Base-by-base conservation (phyloP, 2,888 invertebrate species). In the Stenotaenia linearis region DNA sequence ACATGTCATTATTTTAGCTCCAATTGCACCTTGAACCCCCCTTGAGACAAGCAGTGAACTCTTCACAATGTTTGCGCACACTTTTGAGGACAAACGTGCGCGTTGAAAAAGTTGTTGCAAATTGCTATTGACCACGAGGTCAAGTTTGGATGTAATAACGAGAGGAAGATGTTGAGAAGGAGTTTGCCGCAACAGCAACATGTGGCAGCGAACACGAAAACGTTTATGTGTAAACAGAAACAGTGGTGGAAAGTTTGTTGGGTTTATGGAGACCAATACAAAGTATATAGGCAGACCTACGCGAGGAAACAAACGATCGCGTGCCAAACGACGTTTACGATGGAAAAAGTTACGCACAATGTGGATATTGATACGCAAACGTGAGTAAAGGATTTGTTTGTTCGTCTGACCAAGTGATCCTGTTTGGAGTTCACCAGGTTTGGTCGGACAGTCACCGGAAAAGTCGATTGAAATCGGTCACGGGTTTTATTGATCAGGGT, bases 211-310 rank as follows among this genome's bases (percentile, higher is more conserved):
- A 23, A 61, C 61, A 61, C 61, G 12, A 61, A 61, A 15, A 61
- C 61, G 6, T 61, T 81, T n/a, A 81, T 81, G 80, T 81, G 80
- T 32, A 75, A 80, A 18, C 92, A 93, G 89, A 75, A 80, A 18
- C 92, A 93, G 89, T 94, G 94, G 93, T 94, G 94, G 94, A 92
- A 92, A 87, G 93, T 93, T 81, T 94, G 94, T 85, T 93, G 93
- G 91, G 91, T 94, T 90, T 91, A 93, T 85, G 94, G 93, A 77
- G 93, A 93, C 86, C 92, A 93, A 85, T 92, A 93, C 85, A 93
- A 93, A 85, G 92, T 93, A 88, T 94, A 94, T 88, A 88, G 93
- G 84, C 93, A 93, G 85, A 88, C 93, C 81, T 94, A 94, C 86
- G 93, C 92, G 81, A 87, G 84, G 74, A 83, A 84, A 78, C 83